A percentile compares a stretch with the other conserved stretches of the same genome.
Evolutionary conservation across 2,888 invertebrate species (phyloP).

Genomic region (Cecidostiba fungosa): DNA sequence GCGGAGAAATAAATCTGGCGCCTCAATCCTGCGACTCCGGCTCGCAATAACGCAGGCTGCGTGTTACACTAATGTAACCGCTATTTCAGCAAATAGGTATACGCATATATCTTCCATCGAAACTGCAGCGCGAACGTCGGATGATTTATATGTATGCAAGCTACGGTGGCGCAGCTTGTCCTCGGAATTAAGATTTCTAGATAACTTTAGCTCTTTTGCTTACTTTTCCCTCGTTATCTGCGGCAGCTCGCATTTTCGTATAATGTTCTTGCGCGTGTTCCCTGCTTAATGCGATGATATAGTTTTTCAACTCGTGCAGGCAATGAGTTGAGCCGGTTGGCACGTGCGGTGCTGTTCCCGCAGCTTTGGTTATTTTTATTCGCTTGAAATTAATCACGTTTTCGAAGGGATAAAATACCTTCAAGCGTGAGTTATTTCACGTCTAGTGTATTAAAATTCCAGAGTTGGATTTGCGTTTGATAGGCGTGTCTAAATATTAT

Average conservation of each 20-base stretch:
- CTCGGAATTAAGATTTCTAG: constrained; percentile 63
- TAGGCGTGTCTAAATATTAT: not conserved
- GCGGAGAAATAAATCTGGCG: constrained; percentile 64
- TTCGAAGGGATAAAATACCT: not conserved
- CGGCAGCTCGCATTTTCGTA: constrained; percentile 1
- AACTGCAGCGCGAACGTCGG: constrained; percentile 17
- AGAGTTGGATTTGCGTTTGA: not conserved
- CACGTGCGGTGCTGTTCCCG: not conserved
- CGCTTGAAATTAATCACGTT: not conserved
- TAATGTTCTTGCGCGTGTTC: constrained; percentile 25
- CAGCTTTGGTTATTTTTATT: not conserved
- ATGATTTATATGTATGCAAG: constrained; percentile 62
- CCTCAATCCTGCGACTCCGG: constrained; percentile 35
- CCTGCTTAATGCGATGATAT: constrained; percentile 26
- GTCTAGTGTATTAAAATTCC: not conserved
- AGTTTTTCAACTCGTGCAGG: constrained; percentile 13
- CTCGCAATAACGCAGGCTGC: constrained; percentile 1
- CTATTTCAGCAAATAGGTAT: constrained; percentile 64
- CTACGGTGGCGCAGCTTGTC: constrained; percentile 34
- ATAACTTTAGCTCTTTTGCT: constrained; percentile 58
- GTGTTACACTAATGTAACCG: constrained; percentile 65
- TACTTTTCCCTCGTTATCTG: constrained; percentile 19
- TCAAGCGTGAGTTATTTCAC: not conserved
- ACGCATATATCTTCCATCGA: constrained; percentile 61
- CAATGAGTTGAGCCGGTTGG: not conserved